Evolutionary conservation across 2,888 invertebrate genomes (phyloP), one percentile per base, ranked within the genome.

Genomic region (Sphecodes monilicornis): DNA sequence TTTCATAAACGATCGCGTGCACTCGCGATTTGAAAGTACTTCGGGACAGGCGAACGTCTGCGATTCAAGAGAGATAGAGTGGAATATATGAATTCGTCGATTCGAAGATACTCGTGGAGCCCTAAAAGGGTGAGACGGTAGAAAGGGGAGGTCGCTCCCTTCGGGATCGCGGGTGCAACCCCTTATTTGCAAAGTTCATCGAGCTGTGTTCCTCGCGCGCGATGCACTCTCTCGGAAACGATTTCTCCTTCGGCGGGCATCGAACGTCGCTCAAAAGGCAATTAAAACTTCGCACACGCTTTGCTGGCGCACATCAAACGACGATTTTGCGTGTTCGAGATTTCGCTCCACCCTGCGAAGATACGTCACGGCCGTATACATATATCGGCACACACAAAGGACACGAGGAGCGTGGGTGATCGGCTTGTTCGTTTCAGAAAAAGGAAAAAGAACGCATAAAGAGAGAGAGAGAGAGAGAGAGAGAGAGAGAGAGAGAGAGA

Each of bases 291-390:
- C 79, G 57, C 85, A 85, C 73, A 88, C 80, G 90, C 87, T 84
- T 84, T 81, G 80, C 78, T 86, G 82, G 78, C 80, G 84, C 88
- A 88, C 87, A 88, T 89, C 90, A 90, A 88, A 90, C 89, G 88
- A 60, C 84, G 82, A 86, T 83, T 83, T 79, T 43, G 71, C 72
- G 81, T 80, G 80, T n/a, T 32, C 78, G 79, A 86, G 86, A 86
- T 81, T 78, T 68, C 76, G 79, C 69, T 76, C 64, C 66, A 64
- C 79, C 85, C 85, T 54, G 29, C 68, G 80, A 79, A 80, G 85
- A 80, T 66, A 73, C 76, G 57, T 26, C 32, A n/a, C n/a, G 64
- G 5, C 11, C 32, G 36, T 18, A 5, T 5, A 50, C 57, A 41
- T 29, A n/a, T 32, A 13, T 43, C n/a, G 43, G 29, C n/a, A 3